Conservation (phyloP, 1,140 invertebrate genomes). For the Drosophila bipectinata region DNA sequence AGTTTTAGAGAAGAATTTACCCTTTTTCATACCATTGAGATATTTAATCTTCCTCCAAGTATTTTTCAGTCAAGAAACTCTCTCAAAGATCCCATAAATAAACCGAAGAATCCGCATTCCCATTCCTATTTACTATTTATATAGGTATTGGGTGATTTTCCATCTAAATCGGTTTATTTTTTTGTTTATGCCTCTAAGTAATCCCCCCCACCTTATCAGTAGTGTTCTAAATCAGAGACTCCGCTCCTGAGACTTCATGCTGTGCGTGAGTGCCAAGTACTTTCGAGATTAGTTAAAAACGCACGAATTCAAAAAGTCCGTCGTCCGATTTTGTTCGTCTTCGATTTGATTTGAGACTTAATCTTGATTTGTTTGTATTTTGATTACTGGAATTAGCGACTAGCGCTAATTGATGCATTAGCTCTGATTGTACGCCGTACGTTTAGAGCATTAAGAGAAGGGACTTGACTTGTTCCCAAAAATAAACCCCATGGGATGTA, state of each 20-base stretch:
- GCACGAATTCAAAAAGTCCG: conserved; percentile 32
- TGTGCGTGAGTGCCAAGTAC: conserved; percentile 29
- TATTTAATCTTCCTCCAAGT: too few species aligned
- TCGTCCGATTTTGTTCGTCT: conserved; percentile 28
- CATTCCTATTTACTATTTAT: neutral
- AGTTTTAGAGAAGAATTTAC: too few species aligned
- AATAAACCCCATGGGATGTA: conserved; percentile 14
- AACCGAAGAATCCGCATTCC: neutral
- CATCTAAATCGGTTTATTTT: neutral
- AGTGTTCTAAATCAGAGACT: neutral
- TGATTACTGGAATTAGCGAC: conserved; percentile 51
- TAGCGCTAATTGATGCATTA: conserved; percentile 53
- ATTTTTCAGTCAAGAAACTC: neutral
- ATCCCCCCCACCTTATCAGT: neutral
- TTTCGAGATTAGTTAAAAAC: conserved; percentile 36
- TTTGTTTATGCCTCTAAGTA: neutral
- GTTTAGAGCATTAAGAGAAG: neutral
- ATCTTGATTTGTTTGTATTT: conserved; percentile 52
- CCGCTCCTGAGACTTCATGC: conserved; percentile 34
- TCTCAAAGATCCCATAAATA: neutral
- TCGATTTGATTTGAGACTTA: conserved; percentile 15
- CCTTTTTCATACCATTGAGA: too few species aligned
- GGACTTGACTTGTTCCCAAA: neutral
- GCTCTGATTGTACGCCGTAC: conserved; percentile 36
- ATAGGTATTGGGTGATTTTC: neutral